Base-by-base conservation (phyloP, 1,140 invertebrate genomes). In the Brachionus manjavacas region DNA sequence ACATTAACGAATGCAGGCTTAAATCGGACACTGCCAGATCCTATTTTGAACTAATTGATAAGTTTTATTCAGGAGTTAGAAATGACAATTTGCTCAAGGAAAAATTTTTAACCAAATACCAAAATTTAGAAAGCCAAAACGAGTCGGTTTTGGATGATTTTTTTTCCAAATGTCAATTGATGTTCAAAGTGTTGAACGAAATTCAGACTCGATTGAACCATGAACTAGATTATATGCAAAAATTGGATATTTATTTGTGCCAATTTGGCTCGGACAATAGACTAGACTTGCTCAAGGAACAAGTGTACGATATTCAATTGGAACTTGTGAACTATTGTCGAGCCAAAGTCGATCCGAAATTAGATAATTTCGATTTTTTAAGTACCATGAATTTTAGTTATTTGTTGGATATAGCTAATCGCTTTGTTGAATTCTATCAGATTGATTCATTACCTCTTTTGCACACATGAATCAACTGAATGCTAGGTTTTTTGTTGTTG, bases 141-240 rank as follows among this genome's bases (percentile, higher is more conserved):
- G 68, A 72, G 12, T 20, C 31, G 14, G 7, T 41, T 20, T 20
- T 74, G 35, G 16, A 76, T 14, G 72, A 76, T 46, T 76, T 76
- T 49, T 20, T 49, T 25, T 76, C 72, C 41, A 76, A 76, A 41
- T 39, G 20, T 49, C 20, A 76, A 49, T 28, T 76, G 28, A 49
- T 76, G 41, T 76, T 76, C 20, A 76, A 49, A 76, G 49, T 49
- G 52, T 76, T 76, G 41, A 49, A 49, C 41, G 72, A 76, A 35
- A 49, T 76, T 49, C 8, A 25, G 23, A 76, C 25, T 28, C 20
- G 72, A 76, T 9, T 76, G 0, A 39, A 43, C 23, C 41, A 25
- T 12, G 41, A 49, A 14, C 11, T 35, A 76, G 41, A 35, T 28
- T 76, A 49, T 76, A 46, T 74, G 39, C 16, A 74, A 39, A 39